Evolutionary conservation across 2,113 vertebrate genomes (phyloP), one percentile per base, ranked within the genome.

Genomic region (Heloderma charlesbogerti): DNA sequence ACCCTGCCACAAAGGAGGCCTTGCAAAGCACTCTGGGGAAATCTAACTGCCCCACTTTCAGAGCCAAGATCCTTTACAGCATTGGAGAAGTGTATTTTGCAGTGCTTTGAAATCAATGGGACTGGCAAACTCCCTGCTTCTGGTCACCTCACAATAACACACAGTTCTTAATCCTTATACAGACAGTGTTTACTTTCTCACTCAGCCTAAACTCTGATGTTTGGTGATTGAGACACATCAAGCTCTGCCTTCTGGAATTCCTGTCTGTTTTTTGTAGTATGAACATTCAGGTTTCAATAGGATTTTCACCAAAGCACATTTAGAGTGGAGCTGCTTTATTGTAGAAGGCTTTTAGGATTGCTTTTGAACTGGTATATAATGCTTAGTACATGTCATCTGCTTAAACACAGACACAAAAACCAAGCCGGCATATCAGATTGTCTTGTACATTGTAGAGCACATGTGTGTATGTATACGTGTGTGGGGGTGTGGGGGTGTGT

Each of bases 161-260:
- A 43, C 37, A 1, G 48, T 63, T 60, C 27, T 37, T 3, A 31
- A 54, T 0, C 0, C 60, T 78, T 40, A 25, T 0, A 0, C 0
- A 77, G 0, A 88, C 88, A 89, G 34, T 75, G 40, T 2, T 43
- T 27, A 91, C 87, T 88, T 25, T 84, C 43, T 40, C 48, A 34
- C 34, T 84, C 45, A 22, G 4, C 69, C 81, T 31, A 0, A 54
- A 2, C 74, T 90, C 45, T 0, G 0, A 67, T 57, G 63, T 31
- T n/a, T 81, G n/a, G 1, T 0, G 75, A 34, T 89, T n/a, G 34
- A 57, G 40, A 71, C 27, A 82, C 16, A 84, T 45, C 20, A 86
- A 78, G 15, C 67, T 91, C 16, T 34, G 16, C 18, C 37, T 12
- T 34, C 0, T 20, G 67, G 90, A 88, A 88, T 67, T 57, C 40